Evolutionary conservation across 2,797 vertebrate genomes (phyloP).

Genomic region (Oreortyx pictus): DNA sequence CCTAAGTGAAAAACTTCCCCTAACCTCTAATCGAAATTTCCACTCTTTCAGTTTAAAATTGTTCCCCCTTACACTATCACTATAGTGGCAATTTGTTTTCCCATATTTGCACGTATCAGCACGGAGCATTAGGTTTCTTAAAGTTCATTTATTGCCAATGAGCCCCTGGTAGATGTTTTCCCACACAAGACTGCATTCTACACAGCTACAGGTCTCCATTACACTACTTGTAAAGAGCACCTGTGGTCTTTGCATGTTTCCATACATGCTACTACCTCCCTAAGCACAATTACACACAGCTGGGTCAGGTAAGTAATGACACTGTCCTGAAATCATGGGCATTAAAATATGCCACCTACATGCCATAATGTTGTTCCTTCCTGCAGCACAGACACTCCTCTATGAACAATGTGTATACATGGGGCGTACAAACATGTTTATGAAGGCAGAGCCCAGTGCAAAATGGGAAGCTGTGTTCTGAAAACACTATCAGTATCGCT

Average conservation of each 20-base stretch:
- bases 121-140: neutral
- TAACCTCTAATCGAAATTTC: neutral
- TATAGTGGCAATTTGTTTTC: neutral
- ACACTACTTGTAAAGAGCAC: neutral
- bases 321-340: neutral
- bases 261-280: neutral
- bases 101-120: neutral
- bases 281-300: neutral
- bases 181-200: neutral
- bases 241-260: neutral
- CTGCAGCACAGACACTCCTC: slow-evolving; percentile 45
- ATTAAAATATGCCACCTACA: slow-evolving; percentile 37
- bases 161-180: neutral
- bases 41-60: neutral
- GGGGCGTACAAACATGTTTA: slow-evolving; percentile 13
- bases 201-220: neutral
- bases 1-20: neutral
- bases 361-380: neutral
- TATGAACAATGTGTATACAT: slow-evolving; percentile 26
- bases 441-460: neutral
- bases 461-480: neutral
- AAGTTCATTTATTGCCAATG: neutral
- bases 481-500: neutral
- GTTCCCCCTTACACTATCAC: neutral
- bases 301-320: slow-evolving; percentile 24